Evolutionary conservation across 1,140 invertebrate species (phyloP), one percentile per base, ranked within the genome.

Genomic region (Diabrotica undecimpunctata): DNA sequence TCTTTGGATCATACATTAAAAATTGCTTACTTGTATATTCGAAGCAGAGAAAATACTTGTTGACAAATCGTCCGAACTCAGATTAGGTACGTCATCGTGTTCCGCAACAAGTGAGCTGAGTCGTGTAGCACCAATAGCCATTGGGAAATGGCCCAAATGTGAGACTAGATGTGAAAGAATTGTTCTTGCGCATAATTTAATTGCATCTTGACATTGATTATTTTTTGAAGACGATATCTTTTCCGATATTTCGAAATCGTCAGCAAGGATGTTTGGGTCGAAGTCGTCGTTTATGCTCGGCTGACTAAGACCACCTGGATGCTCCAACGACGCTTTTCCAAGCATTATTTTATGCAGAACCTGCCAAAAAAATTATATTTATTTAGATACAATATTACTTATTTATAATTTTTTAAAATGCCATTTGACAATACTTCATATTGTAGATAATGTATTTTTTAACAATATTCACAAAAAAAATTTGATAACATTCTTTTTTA

Each of bases 101-200:
- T 98, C 96, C 65, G 92, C 91, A 3, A 98, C 93, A 69, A 91
- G 82, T 1, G 93, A 96, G 66, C 90, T 90, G 10, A 95, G 81
- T 13, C 90, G 83, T 0, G 91, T 85, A 0, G 95, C 92, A 7
- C 94, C 94, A 62, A 92, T 91, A 12, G 88, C 88, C 87, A 94
- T 90, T 6, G 94, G 94, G 81, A 95, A 96, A 74, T 96, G 93
- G 14, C 90, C 90, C 54, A 96, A 73, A 79, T 95, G 91, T 70
- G 93, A 95, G 0, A 96, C 85, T 67, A 96, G 80, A 82, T 96
- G 93, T 73, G 86, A 84, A 64, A 91, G 81, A 13, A 91, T 86
- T 71, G 87, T 87, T 75, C 87, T 87, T 3, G 89, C 88, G 64
- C 89, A 89, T 50, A 90, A 70, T 57, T 83, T 81, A 25, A 90